phyloP scores from a whole-genome alignment of 2,797 vertebrate genomes.

The Trichosurus vulpecula region DNA sequence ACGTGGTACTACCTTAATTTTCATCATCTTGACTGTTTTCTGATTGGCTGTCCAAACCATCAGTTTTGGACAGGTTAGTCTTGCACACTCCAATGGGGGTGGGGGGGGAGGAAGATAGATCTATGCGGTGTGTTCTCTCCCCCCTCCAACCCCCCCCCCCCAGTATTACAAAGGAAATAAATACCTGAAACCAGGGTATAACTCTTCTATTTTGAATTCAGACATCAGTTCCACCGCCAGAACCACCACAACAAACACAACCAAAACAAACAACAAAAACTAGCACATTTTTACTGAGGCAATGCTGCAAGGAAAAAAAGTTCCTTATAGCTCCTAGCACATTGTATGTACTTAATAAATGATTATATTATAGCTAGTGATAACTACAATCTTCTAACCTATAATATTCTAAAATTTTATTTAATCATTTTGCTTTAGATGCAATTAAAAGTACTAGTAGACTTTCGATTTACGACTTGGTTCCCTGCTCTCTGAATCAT shows the following conservation, averaged over 20 bases:
- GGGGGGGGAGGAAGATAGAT: neutral
- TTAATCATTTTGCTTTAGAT: slow-evolving; percentile 48
- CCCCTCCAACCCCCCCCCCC: neutral
- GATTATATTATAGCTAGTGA: slow-evolving; percentile 25
- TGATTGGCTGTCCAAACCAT: slow-evolving; percentile 74
- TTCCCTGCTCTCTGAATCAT: slow-evolving; percentile 62
- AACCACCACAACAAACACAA: slow-evolving; percentile 63
- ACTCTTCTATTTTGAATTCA: slow-evolving; percentile 31
- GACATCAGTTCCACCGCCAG: neutral
- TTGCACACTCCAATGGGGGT: slow-evolving; percentile 13
- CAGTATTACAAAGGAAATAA: slow-evolving; percentile 51
- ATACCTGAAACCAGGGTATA: neutral
- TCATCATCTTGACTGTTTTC: slow-evolving; percentile 22
- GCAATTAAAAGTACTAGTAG: slow-evolving; percentile 56
- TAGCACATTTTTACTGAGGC: slow-evolving; percentile 27
- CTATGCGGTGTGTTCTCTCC: neutral
- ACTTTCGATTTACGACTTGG: slow-evolving; percentile 57
- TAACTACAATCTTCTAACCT: slow-evolving; percentile 6
- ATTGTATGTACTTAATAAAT: neutral
- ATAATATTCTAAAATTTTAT: neutral
- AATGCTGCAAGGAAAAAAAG: neutral
- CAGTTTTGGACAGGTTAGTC: slow-evolving; percentile 24
- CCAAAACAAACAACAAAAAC: slow-evolving; percentile 30
- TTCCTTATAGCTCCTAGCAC: neutral
- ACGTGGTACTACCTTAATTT: slow-evolving; percentile 21